Base-by-base conservation (phyloP, 2,888 invertebrate genomes). In the Euphydryas editha region DNA sequence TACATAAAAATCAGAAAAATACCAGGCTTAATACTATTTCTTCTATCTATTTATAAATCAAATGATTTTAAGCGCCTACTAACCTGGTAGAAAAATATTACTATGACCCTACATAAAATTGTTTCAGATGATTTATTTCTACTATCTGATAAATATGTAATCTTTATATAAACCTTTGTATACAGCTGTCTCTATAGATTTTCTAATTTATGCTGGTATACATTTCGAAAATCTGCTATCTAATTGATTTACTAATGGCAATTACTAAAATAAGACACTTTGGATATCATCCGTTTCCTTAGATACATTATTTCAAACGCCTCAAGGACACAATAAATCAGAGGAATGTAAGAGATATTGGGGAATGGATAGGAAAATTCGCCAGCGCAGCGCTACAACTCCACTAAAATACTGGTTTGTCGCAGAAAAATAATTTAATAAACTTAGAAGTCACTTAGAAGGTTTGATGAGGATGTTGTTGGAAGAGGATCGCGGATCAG, bases 181-280 rank as follows among this genome's bases (percentile, higher is more conserved):
- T 71, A 78, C 75, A 82, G 81, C 78, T 75, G 84, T 81, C 79
- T 85, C 81, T 80, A 86, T 86, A 78, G 75, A 75, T 85, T 81
- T 77, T 83, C 88, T 90, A 89, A 81, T 79, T 78, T 80, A 82
- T 85, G 79, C 86, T 80, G 83, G 82, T 90, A 90, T 83, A 91
- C 77, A 85, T 87, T 88, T 90, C 81, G 83, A 88, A 90, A 88
- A 87, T 89, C 84, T 84, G 84, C 90, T 90, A 91, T 74, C 90
- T 90, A 91, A 85, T 86, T 88, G 87, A 84, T 84, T 80, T 74
- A 81, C 90, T 91, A 92, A 87, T 89, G 87, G 87, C 83, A 83
- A 83, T 87, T 89, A 88, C 91, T 92, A 91, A 88, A 88, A 90
- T 91, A 92, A 91, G 92, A 92, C 91, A 92, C 91, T 88, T 89